Evolutionary conservation across 1,140 invertebrate species (phyloP).

Genomic region (Brachionus rotundiformis): DNA sequence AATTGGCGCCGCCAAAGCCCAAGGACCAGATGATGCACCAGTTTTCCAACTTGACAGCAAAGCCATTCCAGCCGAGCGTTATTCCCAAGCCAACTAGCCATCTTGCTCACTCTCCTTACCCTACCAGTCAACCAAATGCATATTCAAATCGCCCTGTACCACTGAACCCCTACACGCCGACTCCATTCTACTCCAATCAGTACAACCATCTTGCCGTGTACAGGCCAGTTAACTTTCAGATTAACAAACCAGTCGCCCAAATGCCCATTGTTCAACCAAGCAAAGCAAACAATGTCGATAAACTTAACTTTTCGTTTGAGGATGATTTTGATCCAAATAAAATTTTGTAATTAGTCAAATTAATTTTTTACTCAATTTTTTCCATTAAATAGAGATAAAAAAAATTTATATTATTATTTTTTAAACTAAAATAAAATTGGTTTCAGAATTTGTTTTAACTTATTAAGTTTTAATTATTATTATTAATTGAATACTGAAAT

Average conservation of each 20-base stretch:
- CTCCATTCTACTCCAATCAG: conserved; percentile 18
- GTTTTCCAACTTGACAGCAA: conserved; percentile 14
- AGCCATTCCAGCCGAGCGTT: conserved; percentile 6
- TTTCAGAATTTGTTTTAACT: neutral
- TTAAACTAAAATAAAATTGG: neutral
- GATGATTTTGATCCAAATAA: conserved; percentile 30
- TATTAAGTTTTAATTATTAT: neutral
- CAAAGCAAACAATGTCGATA: neutral
- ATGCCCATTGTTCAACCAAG: neutral
- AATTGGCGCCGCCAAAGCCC: neutral
- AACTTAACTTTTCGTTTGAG: conserved; percentile 22
- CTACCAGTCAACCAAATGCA: neutral
- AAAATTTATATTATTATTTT: neutral
- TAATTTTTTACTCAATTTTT: conserved; percentile 6
- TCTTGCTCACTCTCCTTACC: neutral
- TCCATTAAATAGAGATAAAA: conserved; percentile 15
- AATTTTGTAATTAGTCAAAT: conserved; percentile 21
- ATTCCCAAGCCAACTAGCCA: neutral
- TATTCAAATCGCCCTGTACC: neutral
- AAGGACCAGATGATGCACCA: neutral
- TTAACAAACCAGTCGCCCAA: neutral
- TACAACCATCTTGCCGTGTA: neutral
- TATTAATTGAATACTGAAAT: no score
- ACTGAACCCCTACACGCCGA: conserved; percentile 13
- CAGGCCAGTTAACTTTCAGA: conserved; percentile 22